phyloP scores from a whole-genome alignment of 1,140 invertebrate genomes.

The Ips typographus region DNA sequence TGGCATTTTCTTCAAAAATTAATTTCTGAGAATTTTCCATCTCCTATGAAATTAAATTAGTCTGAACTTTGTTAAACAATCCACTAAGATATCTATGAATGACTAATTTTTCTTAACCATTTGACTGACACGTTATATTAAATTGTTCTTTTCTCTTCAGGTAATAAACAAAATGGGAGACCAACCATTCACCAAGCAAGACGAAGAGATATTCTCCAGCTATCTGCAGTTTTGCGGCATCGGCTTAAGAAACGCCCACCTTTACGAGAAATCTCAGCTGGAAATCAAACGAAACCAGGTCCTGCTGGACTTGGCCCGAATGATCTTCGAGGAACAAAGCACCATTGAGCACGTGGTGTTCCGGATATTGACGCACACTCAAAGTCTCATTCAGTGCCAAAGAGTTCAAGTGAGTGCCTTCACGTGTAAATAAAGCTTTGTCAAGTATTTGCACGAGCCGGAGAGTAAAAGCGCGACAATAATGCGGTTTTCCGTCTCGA shows the following conservation, averaged over 20 bases:
- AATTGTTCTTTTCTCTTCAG: constrained; percentile 51
- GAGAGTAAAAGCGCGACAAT: neutral
- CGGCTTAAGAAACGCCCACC: constrained; percentile 88
- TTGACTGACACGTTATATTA: neutral
- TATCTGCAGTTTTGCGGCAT: constrained; percentile 97
- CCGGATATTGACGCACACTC: constrained; percentile 91
- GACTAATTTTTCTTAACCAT: neutral
- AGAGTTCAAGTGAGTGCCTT: constrained; percentile 72
- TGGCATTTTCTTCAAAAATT: too few species aligned
- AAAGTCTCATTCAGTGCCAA: constrained; percentile 91
- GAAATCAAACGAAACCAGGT: constrained; percentile 96
- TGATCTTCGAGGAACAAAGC: constrained; percentile 97
- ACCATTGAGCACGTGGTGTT: constrained; percentile 94
- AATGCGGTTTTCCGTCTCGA: neutral
- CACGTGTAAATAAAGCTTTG: neutral
- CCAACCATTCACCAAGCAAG: constrained; percentile 75
- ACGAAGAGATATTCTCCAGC: constrained; percentile 89
- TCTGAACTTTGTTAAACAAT: neutral
- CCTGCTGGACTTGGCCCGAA: constrained; percentile 86
- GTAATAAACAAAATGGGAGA: constrained; percentile 92
- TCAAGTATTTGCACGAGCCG: too few species aligned
- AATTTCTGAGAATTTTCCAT: neutral
- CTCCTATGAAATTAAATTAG: neutral
- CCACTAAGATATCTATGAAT: neutral
- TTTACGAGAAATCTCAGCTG: constrained; percentile 90